These are phyloP conservation scores for Todus mexicanus DNA, from an alignment of 2,797 vertebrate species.

Conservation along the genomic window DNA sequence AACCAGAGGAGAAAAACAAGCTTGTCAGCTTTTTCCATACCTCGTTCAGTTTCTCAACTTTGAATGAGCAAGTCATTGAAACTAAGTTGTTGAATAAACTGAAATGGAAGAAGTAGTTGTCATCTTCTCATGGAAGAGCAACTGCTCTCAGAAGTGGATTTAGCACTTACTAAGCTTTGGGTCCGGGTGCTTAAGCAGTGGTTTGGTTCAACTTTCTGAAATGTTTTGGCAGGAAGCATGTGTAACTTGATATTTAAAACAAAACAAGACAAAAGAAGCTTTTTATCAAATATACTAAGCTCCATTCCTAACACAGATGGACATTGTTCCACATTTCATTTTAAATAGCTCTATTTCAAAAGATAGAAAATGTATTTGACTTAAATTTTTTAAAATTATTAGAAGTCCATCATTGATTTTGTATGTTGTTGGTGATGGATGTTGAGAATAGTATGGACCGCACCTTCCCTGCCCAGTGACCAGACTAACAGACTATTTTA, in stretches of 20 bases:
- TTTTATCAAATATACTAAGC: background rate
- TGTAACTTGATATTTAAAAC: background rate
- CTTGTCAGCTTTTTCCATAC: background rate
- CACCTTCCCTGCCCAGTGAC: background rate
- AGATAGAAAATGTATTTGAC: background rate
- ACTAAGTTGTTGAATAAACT: background rate
- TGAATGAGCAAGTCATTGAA: background rate
- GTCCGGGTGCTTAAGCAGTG: background rate
- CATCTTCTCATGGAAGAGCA: background rate
- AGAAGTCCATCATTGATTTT: background rate
- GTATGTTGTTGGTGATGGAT: background rate
- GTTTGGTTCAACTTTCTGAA: conserved; percentile 5
- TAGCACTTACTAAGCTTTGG: background rate
- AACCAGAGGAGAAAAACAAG: conserved; percentile 1
- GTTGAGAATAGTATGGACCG: background rate
- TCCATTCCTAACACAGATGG: background rate
- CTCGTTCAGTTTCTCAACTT: background rate
- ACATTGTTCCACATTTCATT: background rate
- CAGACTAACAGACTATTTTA: background rate
- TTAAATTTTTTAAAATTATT: background rate
- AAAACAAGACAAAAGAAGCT: background rate
- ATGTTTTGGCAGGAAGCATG: background rate
- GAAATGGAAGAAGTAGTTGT: background rate
- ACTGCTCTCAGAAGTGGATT: background rate
- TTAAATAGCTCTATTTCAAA: background rate